phyloP scores from a whole-genome alignment of 2,113 vertebrate species.

The Panurus biarmicus region DNA sequence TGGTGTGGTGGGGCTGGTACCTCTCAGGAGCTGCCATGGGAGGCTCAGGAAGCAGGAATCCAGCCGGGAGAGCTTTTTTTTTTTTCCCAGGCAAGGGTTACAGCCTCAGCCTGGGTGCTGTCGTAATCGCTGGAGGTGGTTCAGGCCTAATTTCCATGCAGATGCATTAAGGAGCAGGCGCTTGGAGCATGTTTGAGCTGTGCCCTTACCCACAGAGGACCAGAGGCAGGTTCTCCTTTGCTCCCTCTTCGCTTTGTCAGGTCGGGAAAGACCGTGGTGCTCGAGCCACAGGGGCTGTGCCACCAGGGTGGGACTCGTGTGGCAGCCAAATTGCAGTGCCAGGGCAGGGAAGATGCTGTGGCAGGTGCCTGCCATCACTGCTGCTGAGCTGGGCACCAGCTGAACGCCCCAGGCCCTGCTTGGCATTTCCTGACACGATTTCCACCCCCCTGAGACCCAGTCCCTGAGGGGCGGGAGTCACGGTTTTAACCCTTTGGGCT shows the following conservation, averaged over 20 bases:
- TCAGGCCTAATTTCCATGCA: slow-evolving; percentile 43
- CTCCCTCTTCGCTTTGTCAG: not conserved
- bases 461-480: not conserved
- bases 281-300: not conserved
- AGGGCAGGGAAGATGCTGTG: not conserved
- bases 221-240: not conserved
- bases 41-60: not conserved
- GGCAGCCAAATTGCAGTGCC: accelerated
- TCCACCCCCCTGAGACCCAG: not conserved
- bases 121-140: slow-evolving; percentile 19
- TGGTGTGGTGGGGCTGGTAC: not conserved
- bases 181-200: not conserved
- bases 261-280: accelerated
- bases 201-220: not conserved
- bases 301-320: not conserved
- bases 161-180: not conserved
- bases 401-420: not conserved
- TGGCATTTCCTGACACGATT: not conserved
- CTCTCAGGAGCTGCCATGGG: not conserved
- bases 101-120: slow-evolving; percentile 15
- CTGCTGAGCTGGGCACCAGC: not conserved
- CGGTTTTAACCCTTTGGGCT: not conserved
- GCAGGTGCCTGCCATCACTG: not conserved
- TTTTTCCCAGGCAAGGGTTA: not conserved
- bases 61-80: not conserved